Conservation (phyloP, 2,888 invertebrate genomes). For the Macropis europaea region DNA sequence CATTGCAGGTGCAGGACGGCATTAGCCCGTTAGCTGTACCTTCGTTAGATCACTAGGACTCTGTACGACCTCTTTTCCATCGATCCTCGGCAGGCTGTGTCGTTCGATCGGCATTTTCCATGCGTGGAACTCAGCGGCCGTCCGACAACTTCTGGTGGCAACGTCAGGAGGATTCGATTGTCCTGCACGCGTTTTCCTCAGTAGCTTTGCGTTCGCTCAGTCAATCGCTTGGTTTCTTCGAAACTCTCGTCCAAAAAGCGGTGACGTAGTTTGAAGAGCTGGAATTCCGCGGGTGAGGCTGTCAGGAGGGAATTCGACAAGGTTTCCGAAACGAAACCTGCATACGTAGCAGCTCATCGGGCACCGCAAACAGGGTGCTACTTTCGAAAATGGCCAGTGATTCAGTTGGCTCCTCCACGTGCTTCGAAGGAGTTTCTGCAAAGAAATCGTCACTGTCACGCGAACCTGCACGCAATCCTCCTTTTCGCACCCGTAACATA, state of each 20-base stretch:
- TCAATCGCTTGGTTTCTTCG: too few species aligned
- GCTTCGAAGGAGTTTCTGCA: slow-evolving; percentile 28
- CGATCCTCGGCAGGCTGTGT: neutral
- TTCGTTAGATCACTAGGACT: slow-evolving; percentile 27
- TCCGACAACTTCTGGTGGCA: neutral
- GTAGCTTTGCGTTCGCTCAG: too few species aligned
- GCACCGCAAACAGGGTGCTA: neutral
- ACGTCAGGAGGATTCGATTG: too few species aligned
- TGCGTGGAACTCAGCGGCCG: neutral
- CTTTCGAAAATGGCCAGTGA: neutral
- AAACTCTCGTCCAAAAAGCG: too few species aligned
- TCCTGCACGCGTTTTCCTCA: too few species aligned
- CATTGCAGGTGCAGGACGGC: slow-evolving; percentile 60
- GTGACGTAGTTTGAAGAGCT: too few species aligned
- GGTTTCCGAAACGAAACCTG: neutral
- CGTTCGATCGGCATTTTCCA: slow-evolving; percentile 28
- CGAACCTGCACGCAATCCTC: neutral
- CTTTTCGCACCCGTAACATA: too few species aligned
- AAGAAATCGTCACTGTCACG: slow-evolving; percentile 38
- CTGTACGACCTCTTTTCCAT: slow-evolving; percentile 13
- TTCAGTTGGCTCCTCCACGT: neutral
- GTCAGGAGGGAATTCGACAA: neutral
- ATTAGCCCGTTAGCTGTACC: slow-evolving; percentile 55
- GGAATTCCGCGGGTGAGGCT: too few species aligned
- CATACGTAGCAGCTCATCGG: slow-evolving; percentile 13